Conservation (phyloP, 2,888 invertebrate species). For the Andricus curvator region DNA sequence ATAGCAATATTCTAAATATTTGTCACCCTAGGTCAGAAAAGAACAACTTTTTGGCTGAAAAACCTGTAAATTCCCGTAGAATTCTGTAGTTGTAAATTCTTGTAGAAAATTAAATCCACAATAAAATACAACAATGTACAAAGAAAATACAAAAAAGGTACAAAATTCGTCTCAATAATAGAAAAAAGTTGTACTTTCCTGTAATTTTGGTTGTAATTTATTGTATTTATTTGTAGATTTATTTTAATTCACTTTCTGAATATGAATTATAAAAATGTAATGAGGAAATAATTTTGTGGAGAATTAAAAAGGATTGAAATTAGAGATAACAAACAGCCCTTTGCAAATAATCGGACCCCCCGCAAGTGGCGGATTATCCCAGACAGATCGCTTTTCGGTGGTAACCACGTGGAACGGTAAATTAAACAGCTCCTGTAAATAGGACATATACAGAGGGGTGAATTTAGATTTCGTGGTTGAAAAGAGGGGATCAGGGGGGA, state of each 20-base stretch:
- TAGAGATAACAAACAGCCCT: conserved; percentile 42
- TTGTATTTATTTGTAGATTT: too few relatives aligned
- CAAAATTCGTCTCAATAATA: too few relatives aligned
- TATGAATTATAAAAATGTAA: neutral
- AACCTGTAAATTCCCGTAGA: too few relatives aligned
- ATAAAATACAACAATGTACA: too few relatives aligned
- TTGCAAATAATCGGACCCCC: conserved; percentile 48
- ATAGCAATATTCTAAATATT: too few relatives aligned
- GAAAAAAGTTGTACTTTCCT: too few relatives aligned
- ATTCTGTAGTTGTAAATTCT: too few relatives aligned
- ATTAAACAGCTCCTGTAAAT: conserved; percentile 36
- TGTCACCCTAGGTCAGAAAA: too few relatives aligned
- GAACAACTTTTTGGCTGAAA: too few relatives aligned
- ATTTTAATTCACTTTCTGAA: neutral
- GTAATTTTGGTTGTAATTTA: too few relatives aligned
- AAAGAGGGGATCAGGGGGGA: neutral
- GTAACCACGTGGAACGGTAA: conserved; percentile 36
- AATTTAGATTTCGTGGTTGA: conserved; percentile 25
- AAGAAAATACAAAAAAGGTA: too few relatives aligned
- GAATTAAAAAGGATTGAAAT: conserved; percentile 1
- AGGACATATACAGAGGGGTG: conserved; percentile 23
- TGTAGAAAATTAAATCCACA: too few relatives aligned
- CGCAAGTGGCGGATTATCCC: conserved; percentile 53
- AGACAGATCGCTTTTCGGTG: conserved; percentile 46
- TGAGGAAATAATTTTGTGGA: neutral